Conservation (phyloP, 2,113 vertebrate species). For the Eonycteris spelaea region DNA sequence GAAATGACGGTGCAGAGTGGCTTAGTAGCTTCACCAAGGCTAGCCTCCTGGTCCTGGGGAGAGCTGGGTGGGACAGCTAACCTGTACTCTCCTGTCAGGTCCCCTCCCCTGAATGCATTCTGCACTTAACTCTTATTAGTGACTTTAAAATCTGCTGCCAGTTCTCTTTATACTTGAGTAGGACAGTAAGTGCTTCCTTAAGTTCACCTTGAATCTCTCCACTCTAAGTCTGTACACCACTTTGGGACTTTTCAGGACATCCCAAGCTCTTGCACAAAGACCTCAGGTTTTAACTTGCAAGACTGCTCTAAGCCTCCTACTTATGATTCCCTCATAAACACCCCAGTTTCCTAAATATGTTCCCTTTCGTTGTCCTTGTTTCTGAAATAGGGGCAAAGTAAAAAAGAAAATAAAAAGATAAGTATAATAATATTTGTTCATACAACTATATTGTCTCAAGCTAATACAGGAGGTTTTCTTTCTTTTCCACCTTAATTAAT, state of each 20-base stretch:
- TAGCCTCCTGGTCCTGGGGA: not conserved
- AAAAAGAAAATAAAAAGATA: not conserved
- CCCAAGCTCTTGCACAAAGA: not conserved
- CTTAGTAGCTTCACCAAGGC: not conserved
- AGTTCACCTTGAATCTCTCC: not conserved
- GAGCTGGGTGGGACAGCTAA: not conserved
- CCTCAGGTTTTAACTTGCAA: not conserved
- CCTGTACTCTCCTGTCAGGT: fast-evolving
- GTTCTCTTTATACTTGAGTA: not conserved
- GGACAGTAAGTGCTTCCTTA: not conserved
- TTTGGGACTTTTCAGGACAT: not conserved
- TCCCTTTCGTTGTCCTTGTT: not conserved
- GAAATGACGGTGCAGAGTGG: not conserved
- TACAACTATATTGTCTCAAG: not conserved
- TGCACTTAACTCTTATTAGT: not conserved
- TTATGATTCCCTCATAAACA: not conserved
- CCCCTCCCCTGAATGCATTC: not conserved
- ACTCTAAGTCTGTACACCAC: not conserved
- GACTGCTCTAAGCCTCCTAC: not conserved
- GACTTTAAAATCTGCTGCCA: not conserved
- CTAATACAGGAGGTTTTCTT: not conserved
- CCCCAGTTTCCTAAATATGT: not conserved
- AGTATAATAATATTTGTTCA: not conserved
- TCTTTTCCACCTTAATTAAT: constrained; percentile 17
- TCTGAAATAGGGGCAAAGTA: not conserved